Conservation (phyloP, 2,797 vertebrate species). For the Taenioides sp. region DNA sequence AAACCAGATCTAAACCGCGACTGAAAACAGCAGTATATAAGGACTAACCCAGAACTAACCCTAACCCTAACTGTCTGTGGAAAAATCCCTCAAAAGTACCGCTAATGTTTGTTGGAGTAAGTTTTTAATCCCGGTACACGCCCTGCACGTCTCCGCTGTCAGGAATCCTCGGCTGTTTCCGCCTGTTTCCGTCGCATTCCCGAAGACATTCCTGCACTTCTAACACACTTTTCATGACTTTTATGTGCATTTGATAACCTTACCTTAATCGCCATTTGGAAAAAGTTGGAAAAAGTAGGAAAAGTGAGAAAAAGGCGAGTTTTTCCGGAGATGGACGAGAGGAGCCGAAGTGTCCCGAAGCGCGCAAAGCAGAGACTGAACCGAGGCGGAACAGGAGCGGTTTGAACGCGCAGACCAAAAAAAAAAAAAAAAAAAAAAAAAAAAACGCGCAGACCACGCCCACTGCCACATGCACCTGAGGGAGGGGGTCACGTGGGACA, state of each 20-base stretch:
- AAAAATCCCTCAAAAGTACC: background rate
- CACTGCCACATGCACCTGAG: background rate
- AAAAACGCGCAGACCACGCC: background rate
- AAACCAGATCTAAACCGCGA: constrained; percentile 3
- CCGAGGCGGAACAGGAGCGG: background rate
- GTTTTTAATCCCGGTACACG: background rate
- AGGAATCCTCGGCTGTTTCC: background rate
- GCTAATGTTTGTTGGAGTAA: background rate
- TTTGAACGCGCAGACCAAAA: background rate
- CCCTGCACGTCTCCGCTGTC: background rate
- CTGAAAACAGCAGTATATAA: background rate
- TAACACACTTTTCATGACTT: background rate
- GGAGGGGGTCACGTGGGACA: background rate
- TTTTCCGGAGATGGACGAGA: background rate
- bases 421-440: no score
- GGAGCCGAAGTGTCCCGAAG: background rate
- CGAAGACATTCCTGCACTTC: background rate
- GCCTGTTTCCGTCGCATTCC: background rate
- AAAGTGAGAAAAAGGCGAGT: background rate
- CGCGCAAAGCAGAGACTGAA: background rate
- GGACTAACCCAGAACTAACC: background rate
- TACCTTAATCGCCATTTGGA: constrained; percentile 2
- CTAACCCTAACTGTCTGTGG: background rate
- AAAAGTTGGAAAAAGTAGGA: background rate
- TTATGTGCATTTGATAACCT: background rate